Evolutionary conservation across 64 coral and sea anemone genomes (phyloP).

Genomic region (Stichodactyla helianthus): DNA sequence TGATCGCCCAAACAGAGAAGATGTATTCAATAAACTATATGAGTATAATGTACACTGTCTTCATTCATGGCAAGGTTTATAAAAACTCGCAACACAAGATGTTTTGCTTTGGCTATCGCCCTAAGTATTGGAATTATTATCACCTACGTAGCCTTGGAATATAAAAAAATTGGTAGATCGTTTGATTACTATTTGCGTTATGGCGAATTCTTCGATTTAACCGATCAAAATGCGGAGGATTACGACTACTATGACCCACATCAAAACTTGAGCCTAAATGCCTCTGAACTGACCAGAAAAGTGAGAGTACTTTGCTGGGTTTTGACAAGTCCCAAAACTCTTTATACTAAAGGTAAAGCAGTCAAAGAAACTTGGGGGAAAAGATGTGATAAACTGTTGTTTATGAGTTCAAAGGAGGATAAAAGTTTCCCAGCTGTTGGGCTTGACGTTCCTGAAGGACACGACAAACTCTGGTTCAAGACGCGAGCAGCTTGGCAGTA

Average conservation of each 20-base stretch:
- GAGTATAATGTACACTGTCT: too few relatives aligned
- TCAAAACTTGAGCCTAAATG: conserved; percentile 37
- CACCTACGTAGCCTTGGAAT: conserved; percentile 16
- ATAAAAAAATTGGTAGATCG: not conserved
- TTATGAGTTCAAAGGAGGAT: conserved; percentile 68
- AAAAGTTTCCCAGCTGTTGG: conserved; percentile 48
- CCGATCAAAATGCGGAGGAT: too few relatives aligned
- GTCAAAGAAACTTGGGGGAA: conserved; percentile 78
- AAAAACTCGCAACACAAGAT: too few relatives aligned
- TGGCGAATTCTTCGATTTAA: conserved; percentile 1
- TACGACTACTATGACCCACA: too few relatives aligned
- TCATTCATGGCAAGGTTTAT: too few relatives aligned
- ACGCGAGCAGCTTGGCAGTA: conserved; percentile 67
- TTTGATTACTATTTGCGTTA: not conserved
- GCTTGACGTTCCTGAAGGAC: conserved; percentile 57
- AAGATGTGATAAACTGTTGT: conserved; percentile 55
- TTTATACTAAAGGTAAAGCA: conserved; percentile 56
- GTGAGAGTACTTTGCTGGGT: conserved; percentile 63
- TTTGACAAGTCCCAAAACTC: conserved; percentile 47
- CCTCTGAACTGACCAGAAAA: conserved; percentile 13
- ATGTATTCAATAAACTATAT: too few relatives aligned
- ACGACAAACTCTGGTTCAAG: conserved; percentile 64
- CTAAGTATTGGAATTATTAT: conserved; percentile 39
- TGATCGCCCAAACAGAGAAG: too few relatives aligned
- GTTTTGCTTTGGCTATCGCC: too few relatives aligned